A percentile compares a stretch with the other conserved stretches of the same genome.
These are phyloP conservation scores for Pantherophis guttatus DNA, from an alignment of 2,113 vertebrate species.

Conservation along the genomic window DNA sequence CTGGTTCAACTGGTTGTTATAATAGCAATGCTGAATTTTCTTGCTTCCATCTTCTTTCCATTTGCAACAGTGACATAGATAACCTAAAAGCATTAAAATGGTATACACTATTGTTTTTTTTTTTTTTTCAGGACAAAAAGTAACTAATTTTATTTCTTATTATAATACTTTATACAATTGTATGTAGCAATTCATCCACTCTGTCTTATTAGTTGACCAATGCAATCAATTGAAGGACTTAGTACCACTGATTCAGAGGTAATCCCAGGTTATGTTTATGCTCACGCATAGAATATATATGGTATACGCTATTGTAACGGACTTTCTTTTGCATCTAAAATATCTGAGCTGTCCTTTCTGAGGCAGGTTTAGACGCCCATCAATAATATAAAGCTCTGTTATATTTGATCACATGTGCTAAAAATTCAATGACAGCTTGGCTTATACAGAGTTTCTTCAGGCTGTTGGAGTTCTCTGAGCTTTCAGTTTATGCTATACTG, in stretches of 20 bases:
- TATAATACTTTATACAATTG: too few species aligned
- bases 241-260: too few species aligned
- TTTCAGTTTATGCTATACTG: not conserved
- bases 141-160: too few species aligned
- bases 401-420: constrained; percentile 25
- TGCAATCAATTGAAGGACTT: too few species aligned
- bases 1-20: not conserved
- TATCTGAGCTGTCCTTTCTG: not conserved
- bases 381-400: constrained; percentile 9
- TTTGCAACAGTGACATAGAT: not conserved
- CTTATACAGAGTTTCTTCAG: not conserved
- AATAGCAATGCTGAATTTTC: not conserved
- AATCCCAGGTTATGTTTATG: too few species aligned
- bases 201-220: too few species aligned
- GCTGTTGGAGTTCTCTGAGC: constrained; percentile 5
- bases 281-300: not conserved
- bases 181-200: too few species aligned
- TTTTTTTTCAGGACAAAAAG: too few species aligned
- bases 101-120: not conserved
- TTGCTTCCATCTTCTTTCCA: not conserved
- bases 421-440: not conserved
- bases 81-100: not conserved
- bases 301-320: not conserved
- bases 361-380: constrained; percentile 13
- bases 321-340: constrained; percentile 31